A percentile compares a stretch with the other conserved stretches of the same genome.
These are phyloP conservation scores for Cranoglanis bouderius DNA, from an alignment of 2,113 vertebrate genomes.

Conservation along the genomic window DNA sequence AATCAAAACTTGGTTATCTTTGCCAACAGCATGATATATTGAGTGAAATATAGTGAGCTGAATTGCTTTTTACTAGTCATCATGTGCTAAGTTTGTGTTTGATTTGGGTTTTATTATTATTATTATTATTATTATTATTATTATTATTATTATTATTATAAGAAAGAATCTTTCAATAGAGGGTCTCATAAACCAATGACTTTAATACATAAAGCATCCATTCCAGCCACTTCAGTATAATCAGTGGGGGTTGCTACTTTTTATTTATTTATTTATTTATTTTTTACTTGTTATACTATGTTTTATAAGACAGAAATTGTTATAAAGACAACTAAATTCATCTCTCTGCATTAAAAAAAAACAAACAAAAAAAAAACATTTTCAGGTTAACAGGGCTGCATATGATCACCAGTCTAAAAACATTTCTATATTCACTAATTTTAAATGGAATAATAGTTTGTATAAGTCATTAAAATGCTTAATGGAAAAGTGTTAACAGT, in stretches of 20 bases:
- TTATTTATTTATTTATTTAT: too few relatives aligned
- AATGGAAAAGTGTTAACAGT: not conserved
- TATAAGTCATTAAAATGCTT: constrained; percentile 43
- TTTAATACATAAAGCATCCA: not conserved
- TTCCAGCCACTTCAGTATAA: not conserved
- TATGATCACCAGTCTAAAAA: constrained; percentile 10
- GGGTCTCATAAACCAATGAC: not conserved
- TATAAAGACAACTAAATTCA: not conserved
- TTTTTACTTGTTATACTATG: too few relatives aligned
- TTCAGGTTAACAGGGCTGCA: not conserved
- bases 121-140: too few relatives aligned
- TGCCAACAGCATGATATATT: not conserved
- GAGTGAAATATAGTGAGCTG: not conserved
- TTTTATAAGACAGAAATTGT: not conserved
- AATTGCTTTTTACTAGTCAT: not conserved
- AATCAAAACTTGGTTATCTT: not conserved
- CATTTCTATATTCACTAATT: constrained; percentile 16
- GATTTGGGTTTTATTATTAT: not conserved
- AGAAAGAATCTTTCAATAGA: too few relatives aligned
- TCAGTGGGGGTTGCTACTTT: not conserved
- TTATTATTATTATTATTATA: too few relatives aligned
- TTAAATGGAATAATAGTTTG: constrained; percentile 13
- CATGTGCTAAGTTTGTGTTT: not conserved
- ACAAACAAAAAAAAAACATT: not conserved
- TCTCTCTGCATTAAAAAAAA: not conserved